These are phyloP conservation scores for Pocillopora grandis DNA, from an alignment of 92 coral and sea anemone genomes.

Conservation along the genomic window DNA sequence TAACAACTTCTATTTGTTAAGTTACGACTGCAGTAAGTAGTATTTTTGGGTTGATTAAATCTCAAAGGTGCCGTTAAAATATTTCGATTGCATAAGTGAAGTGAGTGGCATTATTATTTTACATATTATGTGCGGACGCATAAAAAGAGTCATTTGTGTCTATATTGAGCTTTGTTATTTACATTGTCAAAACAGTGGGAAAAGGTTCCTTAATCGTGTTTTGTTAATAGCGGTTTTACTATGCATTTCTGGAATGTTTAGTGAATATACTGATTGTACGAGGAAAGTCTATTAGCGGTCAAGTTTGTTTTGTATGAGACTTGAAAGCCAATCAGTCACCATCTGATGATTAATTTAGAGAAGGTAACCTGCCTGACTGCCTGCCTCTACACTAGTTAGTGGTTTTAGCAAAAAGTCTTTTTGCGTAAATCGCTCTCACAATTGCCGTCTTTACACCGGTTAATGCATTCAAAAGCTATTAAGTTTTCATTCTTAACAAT, in stretches of 20 bases:
- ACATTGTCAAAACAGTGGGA: slow-evolving; percentile 33
- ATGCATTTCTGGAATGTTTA: slow-evolving; percentile 28
- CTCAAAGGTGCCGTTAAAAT: slow-evolving; percentile 1
- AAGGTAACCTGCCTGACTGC: neutral
- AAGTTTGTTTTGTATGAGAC: neutral
- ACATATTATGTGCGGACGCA: slow-evolving; percentile 20
- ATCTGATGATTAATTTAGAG: slow-evolving; percentile 10
- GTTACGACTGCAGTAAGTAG: neutral
- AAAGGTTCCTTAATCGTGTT: slow-evolving; percentile 32
- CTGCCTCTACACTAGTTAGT: neutral
- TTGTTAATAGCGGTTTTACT: slow-evolving; percentile 31
- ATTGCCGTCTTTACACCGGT: neutral
- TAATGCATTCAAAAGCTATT: slow-evolving; percentile 2
- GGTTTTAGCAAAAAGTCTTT: neutral
- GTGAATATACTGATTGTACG: slow-evolving; percentile 17
- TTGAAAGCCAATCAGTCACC: slow-evolving; percentile 20
- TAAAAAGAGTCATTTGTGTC: slow-evolving; percentile 36
- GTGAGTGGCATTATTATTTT: neutral
- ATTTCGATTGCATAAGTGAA: neutral
- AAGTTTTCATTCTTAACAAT: neutral
- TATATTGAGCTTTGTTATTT: slow-evolving; percentile 28
- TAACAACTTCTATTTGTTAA: neutral
- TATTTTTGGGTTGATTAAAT: neutral
- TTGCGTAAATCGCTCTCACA: neutral
- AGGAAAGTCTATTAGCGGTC: slow-evolving; percentile 20